Conservation (phyloP, 1,140 invertebrate species). For the Drosophila lowei region DNA sequence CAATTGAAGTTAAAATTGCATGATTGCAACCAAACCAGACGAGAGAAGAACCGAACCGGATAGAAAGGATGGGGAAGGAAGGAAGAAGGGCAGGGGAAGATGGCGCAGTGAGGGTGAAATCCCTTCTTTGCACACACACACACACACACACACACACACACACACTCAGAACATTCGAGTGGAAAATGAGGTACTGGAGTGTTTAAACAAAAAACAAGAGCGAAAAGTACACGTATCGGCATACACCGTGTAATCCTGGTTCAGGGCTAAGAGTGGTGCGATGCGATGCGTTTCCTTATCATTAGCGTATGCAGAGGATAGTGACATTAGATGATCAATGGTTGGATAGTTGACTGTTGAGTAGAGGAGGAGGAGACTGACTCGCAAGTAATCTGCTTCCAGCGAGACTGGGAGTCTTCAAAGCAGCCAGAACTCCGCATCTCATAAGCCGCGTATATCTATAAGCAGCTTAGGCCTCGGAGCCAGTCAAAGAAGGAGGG, state of each 20-base stretch:
- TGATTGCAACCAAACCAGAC: constrained; percentile 59
- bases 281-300: background rate
- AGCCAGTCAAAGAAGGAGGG: constrained; percentile 20
- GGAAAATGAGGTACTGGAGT: constrained; percentile 44
- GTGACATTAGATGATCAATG: background rate
- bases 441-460: constrained; percentile 25
- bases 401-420: no score
- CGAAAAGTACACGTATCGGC: constrained; percentile 17
- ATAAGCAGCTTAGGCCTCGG: constrained; percentile 38
- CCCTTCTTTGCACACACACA: constrained; percentile 4
- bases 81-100: no score
- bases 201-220: constrained; percentile 54
- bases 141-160: background rate
- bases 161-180: constrained; percentile 18
- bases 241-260: constrained; percentile 12
- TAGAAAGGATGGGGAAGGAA: constrained; percentile 8
- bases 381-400: constrained; percentile 17
- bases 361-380: background rate
- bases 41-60: constrained; percentile 25
- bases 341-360: no score
- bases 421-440: no score
- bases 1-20: constrained; percentile 73
- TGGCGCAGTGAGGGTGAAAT: constrained; percentile 19
- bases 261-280: background rate
- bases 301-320: background rate